Percentiles rank a stretch among this genome's conserved stretches.
Evolutionary conservation across 2,797 vertebrate genomes (phyloP).

Genomic region (Loris lydekkerianus): DNA sequence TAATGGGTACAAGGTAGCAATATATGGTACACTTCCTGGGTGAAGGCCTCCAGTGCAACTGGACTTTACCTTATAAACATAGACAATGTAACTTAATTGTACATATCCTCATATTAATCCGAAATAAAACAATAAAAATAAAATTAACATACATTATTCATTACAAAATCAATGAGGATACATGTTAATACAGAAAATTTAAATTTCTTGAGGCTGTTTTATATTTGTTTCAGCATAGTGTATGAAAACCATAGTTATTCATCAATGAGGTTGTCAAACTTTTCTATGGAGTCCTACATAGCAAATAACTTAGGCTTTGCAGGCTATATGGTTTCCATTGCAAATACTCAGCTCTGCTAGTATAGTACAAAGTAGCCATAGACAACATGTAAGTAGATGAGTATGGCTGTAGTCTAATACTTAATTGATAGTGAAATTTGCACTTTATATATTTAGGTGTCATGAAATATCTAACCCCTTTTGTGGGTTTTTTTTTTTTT

Average conservation of each 20-base stretch:
- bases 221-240: not conserved
- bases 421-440: slow-evolving; percentile 57
- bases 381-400: slow-evolving; percentile 10
- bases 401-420: slow-evolving; percentile 7
- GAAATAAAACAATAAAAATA: too few relatives aligned
- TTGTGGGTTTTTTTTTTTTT: not conserved
- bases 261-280: not conserved
- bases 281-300: not conserved
- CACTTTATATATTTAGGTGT: slow-evolving; percentile 23
- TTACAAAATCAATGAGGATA: not conserved
- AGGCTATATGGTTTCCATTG: not conserved
- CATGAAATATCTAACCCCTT: slow-evolving; percentile 9
- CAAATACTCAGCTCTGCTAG: not conserved
- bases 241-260: slow-evolving; percentile 28
- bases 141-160: slow-evolving; percentile 1
- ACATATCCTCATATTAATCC: too few relatives aligned
- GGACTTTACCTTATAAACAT: too few relatives aligned
- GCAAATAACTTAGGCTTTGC: slow-evolving; percentile 12
- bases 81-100: too few relatives aligned
- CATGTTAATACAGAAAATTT: not conserved
- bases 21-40: too few relatives aligned
- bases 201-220: not conserved
- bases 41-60: too few relatives aligned
- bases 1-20: too few relatives aligned
- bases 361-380: not conserved